Evolutionary conservation across 1,140 invertebrate genomes (phyloP), one percentile per base, ranked within the genome.

Genomic region (Proales similis): DNA sequence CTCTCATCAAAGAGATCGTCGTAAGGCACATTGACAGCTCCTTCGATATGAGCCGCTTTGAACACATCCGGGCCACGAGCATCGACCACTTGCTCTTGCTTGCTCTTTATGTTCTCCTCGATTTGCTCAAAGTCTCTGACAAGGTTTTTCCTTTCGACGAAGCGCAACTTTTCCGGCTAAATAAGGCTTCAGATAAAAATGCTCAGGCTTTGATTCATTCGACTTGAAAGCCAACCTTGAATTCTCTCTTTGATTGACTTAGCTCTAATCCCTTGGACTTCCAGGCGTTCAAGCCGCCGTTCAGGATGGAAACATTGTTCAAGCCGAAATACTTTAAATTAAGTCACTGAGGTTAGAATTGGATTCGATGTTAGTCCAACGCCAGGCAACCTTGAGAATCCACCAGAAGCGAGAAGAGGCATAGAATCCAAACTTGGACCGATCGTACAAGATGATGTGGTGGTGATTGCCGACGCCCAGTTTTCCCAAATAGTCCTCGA

Each of bases 251-350:
- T 43, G 39, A 22, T 30, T 4, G 17, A 19, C 24, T n/a, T n/a
- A n/a, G n/a, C n/a, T n/a, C n/a, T n/a, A n/a, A n/a, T n/a, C n/a
- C n/a, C n/a, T n/a, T n/a, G n/a, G n/a, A 1, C n/a, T 27, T 42
- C 68, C 68, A 69, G 53, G 66, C 65, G 24, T 65, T 46, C 11
- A 65, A 47, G 11, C 68, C 68, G 17, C 68, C 68, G 62, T 69
- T 51, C 29, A 69, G 47, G 32, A 69, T 53, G 12, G 63, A 66
- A 9, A 69, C 65, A 3, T 47, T 64, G 2, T 65, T 20, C 11
- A 66, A 63, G 7, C 68, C 66, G 51, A 63, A 67, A 0, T 64
- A 12, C 64, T 68, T 38, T 20, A 63, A 39, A 2, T 39, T 14
- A 39, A 39, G 4, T 2, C 20, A 4, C n/a, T 14, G n/a, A 2